Evolutionary conservation across 2,797 vertebrate genomes (phyloP).

Genomic region (Poecilia picta): DNA sequence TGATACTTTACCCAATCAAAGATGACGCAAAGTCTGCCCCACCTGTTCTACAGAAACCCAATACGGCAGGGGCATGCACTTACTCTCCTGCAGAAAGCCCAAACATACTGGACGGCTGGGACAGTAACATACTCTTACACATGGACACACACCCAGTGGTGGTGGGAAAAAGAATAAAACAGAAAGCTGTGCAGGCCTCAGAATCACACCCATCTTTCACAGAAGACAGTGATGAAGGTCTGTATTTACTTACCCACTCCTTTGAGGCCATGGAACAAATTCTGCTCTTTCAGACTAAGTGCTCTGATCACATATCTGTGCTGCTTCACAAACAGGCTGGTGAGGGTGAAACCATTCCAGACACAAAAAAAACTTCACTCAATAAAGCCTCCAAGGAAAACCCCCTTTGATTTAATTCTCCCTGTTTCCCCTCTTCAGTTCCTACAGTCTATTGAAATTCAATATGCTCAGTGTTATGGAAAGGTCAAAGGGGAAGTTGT

Average conservation of each 20-base stretch:
- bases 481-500: conserved; percentile 5
- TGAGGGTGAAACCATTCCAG: not conserved
- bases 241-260: conserved; percentile 54
- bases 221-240: conserved; percentile 27
- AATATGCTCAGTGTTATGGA: conserved; percentile 2
- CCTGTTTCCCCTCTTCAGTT: not conserved
- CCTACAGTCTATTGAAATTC: not conserved
- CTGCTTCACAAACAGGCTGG: not conserved
- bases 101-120: conserved; percentile 22
- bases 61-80: conserved; percentile 50
- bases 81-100: conserved; percentile 18
- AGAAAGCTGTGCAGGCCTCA: conserved; percentile 17
- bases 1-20: conserved; percentile 66
- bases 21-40: conserved; percentile 69
- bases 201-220: conserved; percentile 45
- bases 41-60: conserved; percentile 78
- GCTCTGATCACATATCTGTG: not conserved
- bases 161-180: conserved; percentile 10
- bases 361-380: not conserved
- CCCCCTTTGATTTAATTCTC: not conserved
- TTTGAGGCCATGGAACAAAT: conserved; percentile 39
- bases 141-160: conserved; percentile 29
- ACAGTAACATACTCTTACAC: conserved; percentile 42
- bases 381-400: conserved; percentile 12
- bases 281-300: not conserved